phyloP scores from a whole-genome alignment of 1,140 invertebrate species.

The Cherax quadricarinatus region DNA sequence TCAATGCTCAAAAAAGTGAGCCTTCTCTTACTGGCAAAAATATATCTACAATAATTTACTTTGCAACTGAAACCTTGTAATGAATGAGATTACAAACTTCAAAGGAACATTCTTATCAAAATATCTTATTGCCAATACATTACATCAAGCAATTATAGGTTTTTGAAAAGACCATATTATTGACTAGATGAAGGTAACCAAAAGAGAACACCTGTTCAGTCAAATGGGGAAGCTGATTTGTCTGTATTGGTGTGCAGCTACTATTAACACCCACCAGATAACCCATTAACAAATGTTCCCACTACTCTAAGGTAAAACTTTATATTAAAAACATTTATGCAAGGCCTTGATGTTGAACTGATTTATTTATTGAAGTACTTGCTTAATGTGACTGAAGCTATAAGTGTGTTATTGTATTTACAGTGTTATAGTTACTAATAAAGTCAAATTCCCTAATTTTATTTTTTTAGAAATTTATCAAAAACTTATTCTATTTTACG shows the following conservation, averaged over 20 bases:
- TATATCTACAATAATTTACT: constrained; percentile 22
- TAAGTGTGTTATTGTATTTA: neutral
- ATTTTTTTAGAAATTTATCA: neutral
- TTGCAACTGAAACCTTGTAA: neutral
- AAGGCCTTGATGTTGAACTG: constrained; percentile 9
- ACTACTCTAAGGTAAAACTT: constrained; percentile 1
- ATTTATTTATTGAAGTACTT: constrained; percentile 1
- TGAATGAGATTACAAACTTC: neutral
- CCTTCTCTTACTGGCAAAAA: constrained; percentile 37
- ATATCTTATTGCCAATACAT: constrained; percentile 1
- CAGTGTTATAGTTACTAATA: neutral
- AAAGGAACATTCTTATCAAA: neutral
- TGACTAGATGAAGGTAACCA: neutral
- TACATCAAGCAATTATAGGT: neutral
- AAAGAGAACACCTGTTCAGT: neutral
- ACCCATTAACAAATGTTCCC: neutral
- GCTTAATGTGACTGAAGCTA: constrained; percentile 4
- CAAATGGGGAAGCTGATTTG: neutral
- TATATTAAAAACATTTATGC: constrained; percentile 1
- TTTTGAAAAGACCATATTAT: neutral
- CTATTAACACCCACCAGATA: neutral
- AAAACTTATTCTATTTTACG: neutral
- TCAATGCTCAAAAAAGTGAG: constrained; percentile 12
- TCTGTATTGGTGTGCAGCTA: neutral
- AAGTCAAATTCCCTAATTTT: neutral